phyloP scores from a whole-genome alignment of 2,797 vertebrate genomes.

The Arnoldichthys spilopterus region DNA sequence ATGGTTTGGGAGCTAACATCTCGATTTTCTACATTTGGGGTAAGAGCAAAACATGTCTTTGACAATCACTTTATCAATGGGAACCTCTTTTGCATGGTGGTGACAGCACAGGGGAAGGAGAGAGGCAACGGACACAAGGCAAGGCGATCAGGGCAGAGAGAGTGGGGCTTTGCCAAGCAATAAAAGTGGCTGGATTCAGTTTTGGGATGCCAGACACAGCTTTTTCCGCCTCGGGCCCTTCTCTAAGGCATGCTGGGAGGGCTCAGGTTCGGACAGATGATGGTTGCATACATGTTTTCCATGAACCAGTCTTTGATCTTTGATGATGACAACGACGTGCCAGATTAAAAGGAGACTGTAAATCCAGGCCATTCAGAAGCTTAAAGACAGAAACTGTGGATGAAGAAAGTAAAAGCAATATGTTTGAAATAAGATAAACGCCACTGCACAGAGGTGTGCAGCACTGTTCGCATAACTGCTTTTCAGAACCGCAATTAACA shows the following conservation, averaged over 20 bases:
- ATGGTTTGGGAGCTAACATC: neutral
- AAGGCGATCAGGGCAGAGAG: constrained; percentile 14
- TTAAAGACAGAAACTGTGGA: neutral
- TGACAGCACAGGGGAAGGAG: constrained; percentile 70
- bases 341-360: constrained; percentile 6
- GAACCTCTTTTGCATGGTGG: neutral
- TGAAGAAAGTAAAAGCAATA: neutral
- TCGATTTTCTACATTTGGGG: no score
- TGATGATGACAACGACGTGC: neutral
- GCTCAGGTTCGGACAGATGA: constrained; percentile 17
- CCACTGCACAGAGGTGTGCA: no score
- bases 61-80: neutral
- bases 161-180: constrained; percentile 57
- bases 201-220: constrained; percentile 56
- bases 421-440: neutral
- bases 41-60: neutral
- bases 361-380: constrained; percentile 5
- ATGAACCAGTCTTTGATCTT: constrained; percentile 32
- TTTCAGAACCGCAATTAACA: neutral
- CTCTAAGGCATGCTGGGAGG: constrained; percentile 12
- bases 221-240: constrained; percentile 28
- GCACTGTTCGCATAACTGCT: neutral
- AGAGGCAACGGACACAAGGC: neutral
- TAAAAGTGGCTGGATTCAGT: constrained; percentile 72
- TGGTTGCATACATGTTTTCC: constrained; percentile 45